Base-by-base conservation (phyloP, 2,797 vertebrate genomes). In the Gouania willdenowi region DNA sequence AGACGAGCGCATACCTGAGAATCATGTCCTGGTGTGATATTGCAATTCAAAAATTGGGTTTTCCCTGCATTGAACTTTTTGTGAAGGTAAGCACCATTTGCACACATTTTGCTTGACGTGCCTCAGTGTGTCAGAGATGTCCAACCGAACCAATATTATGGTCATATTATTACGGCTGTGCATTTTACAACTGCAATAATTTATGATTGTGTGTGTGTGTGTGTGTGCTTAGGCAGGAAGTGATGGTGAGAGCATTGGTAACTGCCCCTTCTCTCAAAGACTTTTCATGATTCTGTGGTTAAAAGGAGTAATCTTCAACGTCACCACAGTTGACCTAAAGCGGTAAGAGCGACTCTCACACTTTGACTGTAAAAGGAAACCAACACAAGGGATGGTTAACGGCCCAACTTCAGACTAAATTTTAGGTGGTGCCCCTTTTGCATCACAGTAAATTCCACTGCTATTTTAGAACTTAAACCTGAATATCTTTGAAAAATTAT, bases 211-310 rank as follows among this genome's bases (percentile, higher is more conserved):
- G 11, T 44, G 15, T 29, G 8, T 52, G 27, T 46, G 15, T 53
- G 18, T 67, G 27, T 46, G 45, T 34, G 20, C 61, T 3, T 5
- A 97, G 94, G 94, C 94, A 10, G 95, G 95, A 40, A 93, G 87
- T 10, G 93, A 98, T 14, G 94, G 95, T 0, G 93, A 97, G 71
- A 93, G 89, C 35, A 90, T 98, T 5, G 95, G 95, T 1, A 98
- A 98, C 55, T 98, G 94, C 72, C 95, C 95, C 0, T 98, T 98
- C 66, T 98, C 93, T 25, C 95, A 98, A 68, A 91, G 94, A 18
- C 91, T 98, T 34, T 97, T 97, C 11, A 98, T 98, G 95, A 97
- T 97, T 69, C 92, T 98, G 26, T 95, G 92, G 94, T 88, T 98
- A 5, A 98, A 98, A 64, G 94, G 95, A 1, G 91, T 97, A 28